A percentile compares a stretch with the other conserved stretches of the same genome.
Evolutionary conservation across 2,797 vertebrate species (phyloP).

Genomic region (Peromyscus aztecus): DNA sequence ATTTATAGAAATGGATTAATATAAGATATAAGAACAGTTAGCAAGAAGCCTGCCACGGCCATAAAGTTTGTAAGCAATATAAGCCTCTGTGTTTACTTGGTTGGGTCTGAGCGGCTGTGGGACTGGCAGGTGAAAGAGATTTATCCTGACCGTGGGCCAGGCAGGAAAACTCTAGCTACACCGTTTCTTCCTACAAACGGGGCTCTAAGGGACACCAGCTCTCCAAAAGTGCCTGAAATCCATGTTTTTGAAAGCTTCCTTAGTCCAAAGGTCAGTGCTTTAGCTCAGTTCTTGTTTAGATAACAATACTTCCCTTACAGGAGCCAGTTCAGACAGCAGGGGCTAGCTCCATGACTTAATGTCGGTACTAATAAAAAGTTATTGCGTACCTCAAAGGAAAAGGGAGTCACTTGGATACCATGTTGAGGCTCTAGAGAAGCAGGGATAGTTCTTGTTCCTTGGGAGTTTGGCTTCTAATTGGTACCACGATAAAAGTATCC

Average conservation of each 20-base stretch:
- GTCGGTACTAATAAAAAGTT: background rate
- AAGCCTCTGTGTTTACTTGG: too few relatives aligned
- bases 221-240: background rate
- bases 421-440: constrained; percentile 17
- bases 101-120: too few relatives aligned
- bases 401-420: background rate
- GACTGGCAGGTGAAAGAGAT: too few relatives aligned
- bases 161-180: too few relatives aligned
- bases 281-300: background rate
- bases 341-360: background rate
- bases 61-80: too few relatives aligned
- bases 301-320: background rate
- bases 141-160: too few relatives aligned
- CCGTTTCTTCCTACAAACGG: constrained; percentile 6
- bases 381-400: background rate
- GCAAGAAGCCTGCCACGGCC: too few relatives aligned
- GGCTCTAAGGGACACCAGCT: background rate
- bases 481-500: background rate
- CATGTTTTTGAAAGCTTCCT: background rate
- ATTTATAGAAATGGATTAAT: too few relatives aligned
- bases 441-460: background rate
- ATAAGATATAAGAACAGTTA: too few relatives aligned
- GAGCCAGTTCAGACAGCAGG: background rate
- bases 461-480: background rate
- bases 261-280: constrained; percentile 5